phyloP scores from a whole-genome alignment of 2,113 vertebrate genomes.

The Calyptommatus sinebrachiatus region DNA sequence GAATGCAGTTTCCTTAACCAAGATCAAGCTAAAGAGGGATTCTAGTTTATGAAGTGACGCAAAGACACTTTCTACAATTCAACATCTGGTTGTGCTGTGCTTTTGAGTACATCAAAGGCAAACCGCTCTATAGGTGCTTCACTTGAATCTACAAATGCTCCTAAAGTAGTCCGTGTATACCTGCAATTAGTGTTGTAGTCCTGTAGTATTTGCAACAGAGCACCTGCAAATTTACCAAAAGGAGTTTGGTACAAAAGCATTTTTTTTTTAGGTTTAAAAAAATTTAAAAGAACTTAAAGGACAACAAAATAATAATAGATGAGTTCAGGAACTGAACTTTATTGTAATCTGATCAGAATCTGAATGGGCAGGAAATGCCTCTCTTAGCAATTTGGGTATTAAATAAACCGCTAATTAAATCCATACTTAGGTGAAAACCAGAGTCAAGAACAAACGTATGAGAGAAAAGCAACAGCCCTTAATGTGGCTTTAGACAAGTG shows the following conservation, averaged over 20 bases:
- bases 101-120: too few species aligned
- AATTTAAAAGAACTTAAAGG: background rate
- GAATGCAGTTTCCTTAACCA: too few species aligned
- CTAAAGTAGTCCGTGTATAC: too few species aligned
- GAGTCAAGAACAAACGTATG: background rate
- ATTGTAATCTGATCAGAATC: background rate
- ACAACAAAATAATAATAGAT: background rate
- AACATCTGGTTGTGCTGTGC: too few species aligned
- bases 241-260: too few species aligned
- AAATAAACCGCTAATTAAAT: background rate
- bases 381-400: background rate
- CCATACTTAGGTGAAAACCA: rapidly evolving
- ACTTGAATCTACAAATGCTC: too few species aligned
- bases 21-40: too few species aligned
- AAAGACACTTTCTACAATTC: too few species aligned
- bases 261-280: too few species aligned
- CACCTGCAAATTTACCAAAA: background rate
- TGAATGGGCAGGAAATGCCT: conserved; percentile 6
- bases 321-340: conserved; percentile 6
- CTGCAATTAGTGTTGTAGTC: too few species aligned
- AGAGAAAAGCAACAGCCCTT: conserved; percentile 10
- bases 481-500: conserved; percentile 7
- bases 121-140: too few species aligned
- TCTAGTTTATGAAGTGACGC: too few species aligned
- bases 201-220: background rate